Base-by-base conservation (phyloP, 2,888 invertebrate species). In the Poecilus cupreus region DNA sequence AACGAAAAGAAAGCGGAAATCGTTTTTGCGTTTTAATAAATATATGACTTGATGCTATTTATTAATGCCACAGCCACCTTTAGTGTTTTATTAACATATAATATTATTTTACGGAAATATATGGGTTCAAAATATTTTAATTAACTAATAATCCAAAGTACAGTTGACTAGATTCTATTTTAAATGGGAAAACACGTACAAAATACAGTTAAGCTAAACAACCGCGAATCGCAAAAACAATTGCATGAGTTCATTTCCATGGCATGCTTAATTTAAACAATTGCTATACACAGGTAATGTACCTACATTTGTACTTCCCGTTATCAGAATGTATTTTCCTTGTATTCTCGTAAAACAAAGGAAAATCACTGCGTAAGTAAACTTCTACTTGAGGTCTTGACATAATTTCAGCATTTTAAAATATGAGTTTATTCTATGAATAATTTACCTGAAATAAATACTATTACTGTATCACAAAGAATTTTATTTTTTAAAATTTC, bases 201-300 rank as follows among this genome's bases (percentile, higher is more conserved):
- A 64, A 64, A 37, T 37, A 68, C 64, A 68, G 64, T 68, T 68
- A 68, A 68, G 16, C 18, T 68, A 68, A 68, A 32, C 18, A 68
- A 68, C 16, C 8, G 16, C 8, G 51, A 51, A 16, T 11, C 8
- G 51, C 13, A 3, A 37, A 16, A 37, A 68, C 39, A 68, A 68
- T 68, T 68, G 37, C 64, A 18, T 68, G 64, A 68, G 64, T 68
- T 37, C 64, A 39, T 37, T 68, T 68, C 64, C 64, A 68, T 60
- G 60, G 60, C 60, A 60, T 60, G 60, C 26, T 60, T 5, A 60
- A 60, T 24, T 26, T 60, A 26, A 60, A 24, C 64, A 68, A 32
- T 68, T 64, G 32, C 13, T 37, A 64, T 37, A 49, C 49, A 68
- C 18, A 68, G 1, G 64, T 60, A 68, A 60, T 16, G 20, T 37